phyloP scores from a whole-genome alignment of 1,140 invertebrate genomes.

The Akabosia matsudoensis region DNA sequence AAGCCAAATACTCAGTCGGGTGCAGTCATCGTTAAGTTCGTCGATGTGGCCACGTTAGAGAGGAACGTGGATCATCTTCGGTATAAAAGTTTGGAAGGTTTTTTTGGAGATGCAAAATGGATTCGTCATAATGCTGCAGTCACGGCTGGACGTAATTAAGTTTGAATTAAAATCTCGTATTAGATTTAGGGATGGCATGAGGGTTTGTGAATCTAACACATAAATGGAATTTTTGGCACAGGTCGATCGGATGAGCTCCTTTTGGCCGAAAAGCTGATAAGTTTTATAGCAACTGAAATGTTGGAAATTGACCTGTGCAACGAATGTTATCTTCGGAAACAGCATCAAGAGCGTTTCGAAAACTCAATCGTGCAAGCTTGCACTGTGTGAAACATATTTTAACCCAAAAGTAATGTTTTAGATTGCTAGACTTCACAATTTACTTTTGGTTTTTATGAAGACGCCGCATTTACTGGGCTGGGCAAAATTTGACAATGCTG shows the following conservation, averaged over 20 bases:
- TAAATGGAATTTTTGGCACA: not conserved
- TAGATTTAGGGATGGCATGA: too few relatives aligned
- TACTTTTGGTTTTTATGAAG: not conserved
- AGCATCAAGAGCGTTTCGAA: not conserved
- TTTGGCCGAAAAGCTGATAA: not conserved
- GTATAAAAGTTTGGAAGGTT: conserved; percentile 10
- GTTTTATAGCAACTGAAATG: not conserved
- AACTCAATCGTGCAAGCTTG: not conserved
- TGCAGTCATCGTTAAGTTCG: not conserved
- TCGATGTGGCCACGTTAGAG: not conserved
- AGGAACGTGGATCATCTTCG: not conserved
- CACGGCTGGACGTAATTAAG: not conserved
- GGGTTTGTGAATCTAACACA: too few relatives aligned
- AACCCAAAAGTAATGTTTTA: not conserved
- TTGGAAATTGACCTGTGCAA: conserved; percentile 1
- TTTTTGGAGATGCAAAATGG: conserved; percentile 18
- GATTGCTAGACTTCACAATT: too few relatives aligned
- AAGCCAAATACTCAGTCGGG: not conserved
- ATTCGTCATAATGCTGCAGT: conserved; percentile 9
- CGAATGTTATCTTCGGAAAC: conserved; percentile 10
- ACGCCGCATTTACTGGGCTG: not conserved
- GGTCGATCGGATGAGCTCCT: not conserved
- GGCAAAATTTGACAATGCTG: not conserved
- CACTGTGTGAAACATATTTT: not conserved
- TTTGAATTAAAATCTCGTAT: too few relatives aligned